Base-by-base conservation (phyloP, 2,113 vertebrate species). In the Butorides virescens region DNA sequence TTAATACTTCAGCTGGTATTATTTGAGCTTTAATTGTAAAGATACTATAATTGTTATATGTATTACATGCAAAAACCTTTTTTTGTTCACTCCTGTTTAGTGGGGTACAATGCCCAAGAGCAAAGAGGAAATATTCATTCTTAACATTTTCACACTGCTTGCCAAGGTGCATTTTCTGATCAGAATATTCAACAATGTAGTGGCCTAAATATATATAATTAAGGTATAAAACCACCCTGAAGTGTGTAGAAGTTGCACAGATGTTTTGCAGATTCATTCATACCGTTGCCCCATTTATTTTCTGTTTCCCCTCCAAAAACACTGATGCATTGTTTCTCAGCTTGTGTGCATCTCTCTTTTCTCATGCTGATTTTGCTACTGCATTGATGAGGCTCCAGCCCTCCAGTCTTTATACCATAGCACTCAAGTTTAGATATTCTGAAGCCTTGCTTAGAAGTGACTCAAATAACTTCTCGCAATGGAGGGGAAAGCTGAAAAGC, bases 401-500 rank as follows among this genome's bases (percentile, higher is more conserved):
- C 62, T 72, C 44, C 1, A 0, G 52, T 80, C 67, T 78, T 82
- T 55, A 39, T 52, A 44, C 20, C 12, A 14, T 13, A 84, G n/a
- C 42, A 52, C 42, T 95, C 32, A 86, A 68, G 44, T 75, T 92
- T 39, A 58, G 47, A 81, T 50, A 71, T 74, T 70, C 71, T 39
- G 55, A 79, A 77, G 26, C 19, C 50, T 93, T 68, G 14, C 58
- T 76, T 67, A 83, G 86, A 94, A 80, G 59, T 55, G 26, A 67
- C 86, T 90, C 44, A 80, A 83, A 58, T 49, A 86, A 90, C 76
- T 87, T 94, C 78, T 90, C 0, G 0, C 76, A 71, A 27, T 47
- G 44, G 74, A 70, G 29, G 30, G 84, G 56, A 92, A 92, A 91
- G 73, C 62, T 88, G 92, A 91, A 94, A 94, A 95, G 76, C 36